Base-by-base conservation (phyloP, 2,113 vertebrate species). In the Geococcyx californianus region DNA sequence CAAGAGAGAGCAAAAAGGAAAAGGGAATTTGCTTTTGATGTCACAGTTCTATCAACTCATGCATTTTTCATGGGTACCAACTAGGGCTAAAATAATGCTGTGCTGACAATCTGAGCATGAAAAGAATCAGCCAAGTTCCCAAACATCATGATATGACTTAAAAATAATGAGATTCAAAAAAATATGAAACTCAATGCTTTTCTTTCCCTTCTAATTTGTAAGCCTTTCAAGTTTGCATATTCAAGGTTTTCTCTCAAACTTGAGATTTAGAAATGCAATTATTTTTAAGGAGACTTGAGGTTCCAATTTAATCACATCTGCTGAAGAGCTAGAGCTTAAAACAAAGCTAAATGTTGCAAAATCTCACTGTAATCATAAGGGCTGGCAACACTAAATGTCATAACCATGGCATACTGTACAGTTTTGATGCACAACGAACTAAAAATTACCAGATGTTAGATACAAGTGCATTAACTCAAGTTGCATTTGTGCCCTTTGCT, bases 21-120 rank as follows among this genome's bases (percentile, higher is more conserved):
- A 95, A 64, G 60, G 80, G 69, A 92, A 90, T 82, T 88, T 90
- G 93, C 88, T 96, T 97, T 97, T 97, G 95, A 97, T 97, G 93
- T 96, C 94, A 90, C 76, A 89, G 60, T 95, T 97, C 94, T 95
- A 92, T 94, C 95, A 93, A 42, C 93, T 96, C 93, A 96, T 97
- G 96, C 88, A 97, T 97, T 96, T 97, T 97, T 96, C 96, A 97
- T 97, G 86, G 90, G 4, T 78, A 91, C 92, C 88, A 78, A 78
- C 90, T 64, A 84, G 80, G 78, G 87, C 73, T 95, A 93, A 95
- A 96, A 94, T 95, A 94, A 92, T 84, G 79, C 90, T 84, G 73
- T 58, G 86, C 73, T 94, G 86, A 87, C 90, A 96, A 64, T 72
- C 56, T 1, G 8, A 89, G 60, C 60, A 54, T 11, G 55, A 72